These are phyloP conservation scores for Pedionomus torquatus DNA, from an alignment of 2,113 vertebrate species.

Conservation along the genomic window DNA sequence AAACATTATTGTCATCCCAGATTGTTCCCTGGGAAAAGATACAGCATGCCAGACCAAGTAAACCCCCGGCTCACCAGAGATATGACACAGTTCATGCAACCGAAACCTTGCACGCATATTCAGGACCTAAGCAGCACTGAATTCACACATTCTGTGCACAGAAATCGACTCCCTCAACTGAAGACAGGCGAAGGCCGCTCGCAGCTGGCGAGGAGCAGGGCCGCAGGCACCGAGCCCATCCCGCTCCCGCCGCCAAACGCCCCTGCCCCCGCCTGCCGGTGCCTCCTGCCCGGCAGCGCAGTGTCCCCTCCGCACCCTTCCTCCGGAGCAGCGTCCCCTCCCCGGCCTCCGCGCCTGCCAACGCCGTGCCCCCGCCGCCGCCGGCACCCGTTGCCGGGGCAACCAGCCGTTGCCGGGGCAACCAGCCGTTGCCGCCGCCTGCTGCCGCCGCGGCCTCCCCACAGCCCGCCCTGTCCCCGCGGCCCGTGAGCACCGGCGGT, in stretches of 20 bases:
- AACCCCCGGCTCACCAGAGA: not conserved
- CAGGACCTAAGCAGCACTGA: not conserved
- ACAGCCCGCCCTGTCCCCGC: not conserved
- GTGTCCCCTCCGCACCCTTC: not conserved
- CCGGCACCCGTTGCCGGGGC: not conserved
- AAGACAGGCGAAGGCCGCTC: accelerated
- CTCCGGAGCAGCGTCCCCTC: not conserved
- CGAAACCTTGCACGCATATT: not conserved
- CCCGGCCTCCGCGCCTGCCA: not conserved
- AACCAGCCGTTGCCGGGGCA: not conserved
- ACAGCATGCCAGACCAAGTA: not conserved
- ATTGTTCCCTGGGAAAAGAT: not conserved
- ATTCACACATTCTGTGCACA: accelerated
- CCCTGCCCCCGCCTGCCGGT: not conserved
- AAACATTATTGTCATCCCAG: not conserved
- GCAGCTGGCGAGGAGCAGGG: not conserved
- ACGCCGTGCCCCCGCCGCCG: not conserved
- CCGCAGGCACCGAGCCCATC: not conserved
- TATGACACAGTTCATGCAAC: not conserved
- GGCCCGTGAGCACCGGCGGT: not conserved
- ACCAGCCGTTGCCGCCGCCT: not conserved
- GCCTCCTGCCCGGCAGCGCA: not conserved
- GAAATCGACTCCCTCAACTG: not conserved
- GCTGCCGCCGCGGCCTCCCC: not conserved
- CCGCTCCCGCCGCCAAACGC: not conserved